Conservation (phyloP, 1,140 invertebrate genomes). For the Drosophila trapezifrons region DNA sequence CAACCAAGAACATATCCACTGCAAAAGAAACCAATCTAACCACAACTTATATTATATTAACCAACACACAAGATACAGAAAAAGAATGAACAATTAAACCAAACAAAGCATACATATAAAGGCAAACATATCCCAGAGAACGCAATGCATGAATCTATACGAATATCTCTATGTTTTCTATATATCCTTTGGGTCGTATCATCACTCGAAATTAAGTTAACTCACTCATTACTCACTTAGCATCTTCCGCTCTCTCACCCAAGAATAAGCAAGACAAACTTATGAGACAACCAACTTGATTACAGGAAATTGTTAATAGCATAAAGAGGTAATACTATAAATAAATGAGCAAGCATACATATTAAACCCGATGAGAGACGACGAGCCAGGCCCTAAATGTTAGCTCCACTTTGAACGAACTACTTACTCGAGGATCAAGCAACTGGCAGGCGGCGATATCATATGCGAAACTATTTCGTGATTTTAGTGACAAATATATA, state of each 20-base stretch:
- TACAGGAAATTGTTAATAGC: slow-evolving; percentile 81
- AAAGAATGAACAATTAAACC: slow-evolving; percentile 48
- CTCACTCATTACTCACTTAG: slow-evolving; percentile 8
- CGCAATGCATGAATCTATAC: slow-evolving; percentile 50
- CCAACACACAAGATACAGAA: slow-evolving; percentile 42
- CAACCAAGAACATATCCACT: slow-evolving; percentile 66
- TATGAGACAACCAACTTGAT: slow-evolving; percentile 79
- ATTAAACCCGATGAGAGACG: slow-evolving; percentile 32
- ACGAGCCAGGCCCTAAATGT: slow-evolving; percentile 36
- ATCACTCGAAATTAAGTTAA: slow-evolving; percentile 16
- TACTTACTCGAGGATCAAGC: slow-evolving; percentile 23
- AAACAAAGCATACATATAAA: slow-evolving; percentile 60
- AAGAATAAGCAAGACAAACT: slow-evolving; percentile 54
- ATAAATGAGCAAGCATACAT: slow-evolving; percentile 25
- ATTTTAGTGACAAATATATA: slow-evolving; percentile 83
- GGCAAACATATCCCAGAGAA: slow-evolving; percentile 69
- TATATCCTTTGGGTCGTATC: slow-evolving; percentile 24
- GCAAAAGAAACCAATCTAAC: slow-evolving; percentile 63
- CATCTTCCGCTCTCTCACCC: slow-evolving; percentile 43
- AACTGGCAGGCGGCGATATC: slow-evolving; percentile 56
- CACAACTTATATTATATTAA: slow-evolving; percentile 62
- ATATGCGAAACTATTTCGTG: slow-evolving; percentile 82
- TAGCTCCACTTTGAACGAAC: slow-evolving; percentile 39
- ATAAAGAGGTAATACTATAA: slow-evolving; percentile 55
- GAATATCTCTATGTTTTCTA: slow-evolving; percentile 37